Percentiles rank a stretch among this genome's conserved stretches.
Evolutionary conservation across 2,888 invertebrate genomes (phyloP).

Genomic region (Cantharis nigra): DNA sequence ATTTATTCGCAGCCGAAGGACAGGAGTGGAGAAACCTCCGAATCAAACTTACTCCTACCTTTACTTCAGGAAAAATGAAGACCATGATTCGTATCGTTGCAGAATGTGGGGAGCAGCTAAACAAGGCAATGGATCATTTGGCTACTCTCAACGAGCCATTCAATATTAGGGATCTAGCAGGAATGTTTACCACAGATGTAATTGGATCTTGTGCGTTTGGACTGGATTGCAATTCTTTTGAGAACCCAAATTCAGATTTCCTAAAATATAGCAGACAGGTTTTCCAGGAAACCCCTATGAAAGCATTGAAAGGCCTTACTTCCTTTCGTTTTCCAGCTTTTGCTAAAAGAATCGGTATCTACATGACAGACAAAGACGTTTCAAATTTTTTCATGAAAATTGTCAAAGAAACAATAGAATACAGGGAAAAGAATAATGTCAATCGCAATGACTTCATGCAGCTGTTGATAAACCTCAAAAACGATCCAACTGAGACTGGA

Average conservation of each 20-base stretch:
- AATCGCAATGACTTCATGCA: constrained; percentile 2
- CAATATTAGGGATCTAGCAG: constrained; percentile 56
- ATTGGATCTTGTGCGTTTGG: constrained; percentile 65
- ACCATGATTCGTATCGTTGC: constrained; percentile 50
- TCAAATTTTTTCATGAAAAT: not conserved
- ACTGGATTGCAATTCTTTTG: constrained; percentile 49
- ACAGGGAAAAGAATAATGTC: constrained; percentile 8
- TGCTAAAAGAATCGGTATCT: not conserved
- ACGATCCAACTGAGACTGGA: not conserved
- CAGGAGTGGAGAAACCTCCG: constrained; percentile 66
- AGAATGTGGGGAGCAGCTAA: not conserved
- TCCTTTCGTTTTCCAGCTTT: not conserved
- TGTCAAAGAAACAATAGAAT: constrained; percentile 2
- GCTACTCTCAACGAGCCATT: constrained; percentile 44
- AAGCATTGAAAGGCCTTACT: not conserved
- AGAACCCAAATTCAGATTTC: constrained; percentile 56
- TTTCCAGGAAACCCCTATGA: not conserved
- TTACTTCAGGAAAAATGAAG: constrained; percentile 37
- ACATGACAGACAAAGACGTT: not conserved
- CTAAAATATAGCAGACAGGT: not conserved
- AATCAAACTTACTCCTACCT: constrained; percentile 23
- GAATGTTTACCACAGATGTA: constrained; percentile 60
- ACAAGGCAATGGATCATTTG: not conserved
- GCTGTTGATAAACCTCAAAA: not conserved
- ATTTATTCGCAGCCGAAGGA: constrained; percentile 60